Percentiles rank a stretch among this genome's conserved stretches.
Conservation (phyloP, 2,888 invertebrate genomes). For the Drosophila macrothrix region DNA sequence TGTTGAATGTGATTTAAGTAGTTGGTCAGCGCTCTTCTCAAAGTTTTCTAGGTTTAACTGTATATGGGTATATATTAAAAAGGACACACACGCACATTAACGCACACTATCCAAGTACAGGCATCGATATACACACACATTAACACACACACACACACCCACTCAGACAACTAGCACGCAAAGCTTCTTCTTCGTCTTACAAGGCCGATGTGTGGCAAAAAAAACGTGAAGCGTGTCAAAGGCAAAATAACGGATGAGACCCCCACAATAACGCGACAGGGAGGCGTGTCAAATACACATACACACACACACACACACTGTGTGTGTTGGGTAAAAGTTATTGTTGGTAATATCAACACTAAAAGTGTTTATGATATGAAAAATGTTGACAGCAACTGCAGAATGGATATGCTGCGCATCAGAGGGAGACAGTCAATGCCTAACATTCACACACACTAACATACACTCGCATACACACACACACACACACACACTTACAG, state of each 20-base stretch:
- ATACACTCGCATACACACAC: not conserved
- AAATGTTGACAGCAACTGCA: constrained; percentile 81
- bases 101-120: constrained; percentile 3
- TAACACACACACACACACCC: constrained; percentile 6
- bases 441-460: constrained; percentile 12
- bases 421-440: constrained; percentile 39
- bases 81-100: constrained; percentile 1
- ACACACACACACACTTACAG: constrained; percentile 17
- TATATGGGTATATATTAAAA: not conserved
- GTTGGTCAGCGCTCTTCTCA: not conserved
- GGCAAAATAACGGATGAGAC: constrained; percentile 33
- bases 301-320: not conserved
- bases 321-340: constrained; percentile 64
- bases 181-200: constrained; percentile 27
- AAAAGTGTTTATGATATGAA: constrained; percentile 80
- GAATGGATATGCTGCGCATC: constrained; percentile 64
- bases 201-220: constrained; percentile 41
- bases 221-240: constrained; percentile 36
- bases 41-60: not conserved
- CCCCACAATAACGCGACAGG: constrained; percentile 30
- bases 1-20: not conserved
- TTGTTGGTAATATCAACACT: constrained; percentile 80
- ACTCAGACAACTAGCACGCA: constrained; percentile 2
- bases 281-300: constrained; percentile 34
- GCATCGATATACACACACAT: constrained; percentile 28